Evolutionary conservation across 2,797 vertebrate genomes (phyloP).

Genomic region (Hemibagrus guttatus): DNA sequence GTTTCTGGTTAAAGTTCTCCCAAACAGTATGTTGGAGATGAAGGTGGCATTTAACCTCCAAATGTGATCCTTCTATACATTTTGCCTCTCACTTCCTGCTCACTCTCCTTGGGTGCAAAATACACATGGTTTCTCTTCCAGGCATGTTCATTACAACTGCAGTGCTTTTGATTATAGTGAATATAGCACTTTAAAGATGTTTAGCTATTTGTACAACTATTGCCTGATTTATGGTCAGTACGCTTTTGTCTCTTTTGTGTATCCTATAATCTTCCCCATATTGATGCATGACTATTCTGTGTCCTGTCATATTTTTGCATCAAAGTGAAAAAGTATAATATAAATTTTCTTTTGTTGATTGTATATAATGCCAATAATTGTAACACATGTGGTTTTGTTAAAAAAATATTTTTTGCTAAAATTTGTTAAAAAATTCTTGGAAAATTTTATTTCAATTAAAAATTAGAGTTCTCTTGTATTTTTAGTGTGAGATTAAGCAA

Average conservation of each 20-base stretch:
- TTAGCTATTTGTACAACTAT: neutral
- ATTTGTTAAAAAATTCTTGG: neutral
- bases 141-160: neutral
- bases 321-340: neutral
- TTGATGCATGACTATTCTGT: no score
- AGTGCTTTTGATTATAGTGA: neutral
- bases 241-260: neutral
- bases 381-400: neutral
- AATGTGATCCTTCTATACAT: neutral
- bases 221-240: neutral
- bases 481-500: neutral
- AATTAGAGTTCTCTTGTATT: neutral
- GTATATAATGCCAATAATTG: neutral
- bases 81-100: neutral
- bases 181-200: neutral
- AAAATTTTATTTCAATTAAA: neutral
- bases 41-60: neutral
- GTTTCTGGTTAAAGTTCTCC: neutral
- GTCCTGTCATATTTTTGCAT: no score
- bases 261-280: neutral
- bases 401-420: neutral
- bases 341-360: neutral
- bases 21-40: neutral
- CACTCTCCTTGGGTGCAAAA: neutral
- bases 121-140: neutral